Conservation (phyloP, 2,113 vertebrate species). For the Nannospalax galili region DNA sequence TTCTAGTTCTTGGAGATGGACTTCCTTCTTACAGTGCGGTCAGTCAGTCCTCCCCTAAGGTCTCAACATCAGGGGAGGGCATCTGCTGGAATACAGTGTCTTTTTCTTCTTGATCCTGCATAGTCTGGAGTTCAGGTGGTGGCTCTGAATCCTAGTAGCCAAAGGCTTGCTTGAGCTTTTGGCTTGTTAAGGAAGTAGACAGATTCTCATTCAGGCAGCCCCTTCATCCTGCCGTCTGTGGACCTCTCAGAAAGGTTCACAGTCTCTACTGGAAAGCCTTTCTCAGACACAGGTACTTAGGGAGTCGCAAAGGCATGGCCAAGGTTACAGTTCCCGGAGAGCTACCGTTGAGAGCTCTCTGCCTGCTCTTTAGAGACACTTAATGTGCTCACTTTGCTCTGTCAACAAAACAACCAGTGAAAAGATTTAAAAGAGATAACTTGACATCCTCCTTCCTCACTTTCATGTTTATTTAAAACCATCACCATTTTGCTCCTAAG, state of each 20-base stretch:
- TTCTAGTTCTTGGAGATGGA: not conserved
- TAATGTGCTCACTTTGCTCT: not conserved
- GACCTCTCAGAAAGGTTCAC: not conserved
- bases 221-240: not conserved
- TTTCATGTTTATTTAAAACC: constrained; percentile 12
- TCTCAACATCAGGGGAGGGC: not conserved
- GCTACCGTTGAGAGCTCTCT: not conserved
- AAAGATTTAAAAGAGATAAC: not conserved
- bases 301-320: constrained; percentile 37
- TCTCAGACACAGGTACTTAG: constrained; percentile 16
- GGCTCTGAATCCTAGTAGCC: not conserved
- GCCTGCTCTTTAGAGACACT: constrained; percentile 2
- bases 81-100: not conserved
- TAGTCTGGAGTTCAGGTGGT: not conserved
- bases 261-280: not conserved
- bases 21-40: not conserved
- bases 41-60: not conserved
- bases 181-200: not conserved
- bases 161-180: not conserved
- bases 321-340: constrained; percentile 44
- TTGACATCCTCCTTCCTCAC: not conserved
- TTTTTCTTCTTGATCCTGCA: not conserved
- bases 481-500: not conserved
- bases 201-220: not conserved
- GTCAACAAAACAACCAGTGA: not conserved